These are phyloP conservation scores for Brachyrhaphis roseni DNA, from an alignment of 2,797 vertebrate species.

Conservation along the genomic window DNA sequence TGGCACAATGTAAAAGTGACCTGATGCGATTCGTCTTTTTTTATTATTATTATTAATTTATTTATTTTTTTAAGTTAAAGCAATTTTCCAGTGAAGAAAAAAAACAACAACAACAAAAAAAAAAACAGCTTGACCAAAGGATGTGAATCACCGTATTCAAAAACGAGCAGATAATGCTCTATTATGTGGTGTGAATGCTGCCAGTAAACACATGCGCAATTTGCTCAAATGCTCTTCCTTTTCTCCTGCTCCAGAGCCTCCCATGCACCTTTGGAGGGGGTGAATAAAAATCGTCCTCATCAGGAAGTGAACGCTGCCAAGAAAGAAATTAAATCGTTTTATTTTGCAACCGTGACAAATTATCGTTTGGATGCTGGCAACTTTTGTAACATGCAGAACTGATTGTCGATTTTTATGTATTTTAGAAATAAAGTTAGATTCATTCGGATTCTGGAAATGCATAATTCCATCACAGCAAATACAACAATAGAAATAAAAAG, in stretches of 20 bases:
- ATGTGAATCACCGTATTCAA: slow-evolving; percentile 99
- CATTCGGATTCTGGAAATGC: slow-evolving; percentile 46
- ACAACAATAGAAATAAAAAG: slow-evolving; percentile 14
- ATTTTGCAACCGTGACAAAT: slow-evolving; percentile 98
- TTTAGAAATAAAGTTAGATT: slow-evolving; percentile 63
- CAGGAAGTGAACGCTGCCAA: slow-evolving; percentile 89
- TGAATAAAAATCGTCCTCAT: slow-evolving; percentile 99
- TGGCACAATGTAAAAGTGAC: slow-evolving; percentile 94
- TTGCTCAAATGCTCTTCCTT: slow-evolving; percentile 89
- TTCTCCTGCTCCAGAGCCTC: slow-evolving; percentile 87
- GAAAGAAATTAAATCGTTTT: slow-evolving; percentile 90
- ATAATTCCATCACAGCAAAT: slow-evolving; percentile 12
- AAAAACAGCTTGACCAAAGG: slow-evolving; percentile 90
- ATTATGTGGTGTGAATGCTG: slow-evolving; percentile 97
- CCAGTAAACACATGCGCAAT: slow-evolving; percentile 98
- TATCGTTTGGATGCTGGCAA: slow-evolving; percentile 97
- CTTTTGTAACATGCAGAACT: slow-evolving; percentile 97
- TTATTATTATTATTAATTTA: slow-evolving; percentile 65
- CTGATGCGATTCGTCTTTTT: slow-evolving; percentile 89
- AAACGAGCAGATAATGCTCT: slow-evolving; percentile 97
- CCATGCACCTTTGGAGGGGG: slow-evolving; percentile 88
- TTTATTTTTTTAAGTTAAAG: slow-evolving; percentile 95
- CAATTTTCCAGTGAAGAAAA: slow-evolving; percentile 91
- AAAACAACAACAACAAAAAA: slow-evolving; percentile 87
- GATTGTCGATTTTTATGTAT: slow-evolving; percentile 78